Base-by-base conservation (phyloP, 2,797 vertebrate genomes). In the Ficedula albicollis region DNA sequence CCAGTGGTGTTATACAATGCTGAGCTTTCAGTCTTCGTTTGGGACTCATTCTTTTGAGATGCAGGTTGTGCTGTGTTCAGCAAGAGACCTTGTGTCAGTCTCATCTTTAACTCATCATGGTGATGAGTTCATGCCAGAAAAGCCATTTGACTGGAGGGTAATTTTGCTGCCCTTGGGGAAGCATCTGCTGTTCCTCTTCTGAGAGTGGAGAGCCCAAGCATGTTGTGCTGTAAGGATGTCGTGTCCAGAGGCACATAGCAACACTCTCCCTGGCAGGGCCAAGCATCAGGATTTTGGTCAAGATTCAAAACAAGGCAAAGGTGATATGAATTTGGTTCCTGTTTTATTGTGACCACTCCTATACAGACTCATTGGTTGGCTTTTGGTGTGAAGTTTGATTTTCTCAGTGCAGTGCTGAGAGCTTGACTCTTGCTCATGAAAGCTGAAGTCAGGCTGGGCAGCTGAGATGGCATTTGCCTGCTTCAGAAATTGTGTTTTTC, bases 201-300 rank as follows among this genome's bases (percentile, higher is more conserved):
- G 0, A 59, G 59, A 13, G n/a, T 5, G 39, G 39, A 63, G 82
- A 59, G 30, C 25, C 41, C 69, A 16, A 30, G 29, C 5, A 5
- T 1, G 2, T 38, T 5, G 2, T 60, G 46, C 44, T 82, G 55
- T 55, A 22, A 21, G 55, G 64, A 20, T 44, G 32, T 90, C 27
- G 2, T 17, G 25, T 9, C 58, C 59, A 46, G 64, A 30, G 58
- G 27, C 67, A 32, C 1, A 0, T 10, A 69, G 73, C 55, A 38
- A 5, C 19, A 2, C 27, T 58, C 29, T 9, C 49, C 0, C 0
- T n/a, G 52, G 32, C 39, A 14, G 8, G 22, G 58, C 13, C 62
- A 46, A 52, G 38, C 60, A 46, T 30, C 54, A 20, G 22, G 15
- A 52, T 58, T 70, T 52, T 51, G n/a, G 30, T 44, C 20, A 10